Percentiles rank a stretch among this genome's conserved stretches.
phyloP scores from a whole-genome alignment of 2,113 vertebrate species.

The Gracilinanus agilis region DNA sequence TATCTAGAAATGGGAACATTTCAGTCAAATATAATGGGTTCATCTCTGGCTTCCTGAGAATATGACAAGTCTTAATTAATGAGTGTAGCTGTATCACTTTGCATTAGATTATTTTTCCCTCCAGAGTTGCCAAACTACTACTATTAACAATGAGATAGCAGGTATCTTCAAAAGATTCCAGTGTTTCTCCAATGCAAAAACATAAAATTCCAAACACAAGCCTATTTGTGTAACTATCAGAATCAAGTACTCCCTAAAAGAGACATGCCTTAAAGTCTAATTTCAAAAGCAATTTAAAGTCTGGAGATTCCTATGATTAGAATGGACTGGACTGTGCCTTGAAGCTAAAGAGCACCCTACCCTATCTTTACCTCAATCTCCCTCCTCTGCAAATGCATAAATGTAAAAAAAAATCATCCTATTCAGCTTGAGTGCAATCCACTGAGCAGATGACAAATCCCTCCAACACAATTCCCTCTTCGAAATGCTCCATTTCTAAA shows the following conservation, averaged over 20 bases:
- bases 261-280: conserved; percentile 55
- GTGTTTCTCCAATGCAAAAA: neutral
- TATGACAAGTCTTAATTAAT: neutral
- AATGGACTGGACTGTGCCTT: conserved; percentile 42
- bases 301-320: conserved; percentile 44
- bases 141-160: neutral
- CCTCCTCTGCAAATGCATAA: conserved; percentile 34
- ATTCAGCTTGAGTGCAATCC: conserved; percentile 56
- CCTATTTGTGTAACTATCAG: conserved; percentile 38
- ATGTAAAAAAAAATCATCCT: conserved; percentile 35
- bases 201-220: conserved; percentile 55
- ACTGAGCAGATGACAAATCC: conserved; percentile 63
- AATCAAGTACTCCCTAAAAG: neutral
- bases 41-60: neutral
- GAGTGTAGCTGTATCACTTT: neutral
- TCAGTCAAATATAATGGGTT: conserved; percentile 1
- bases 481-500: conserved; percentile 43
- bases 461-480: neutral
- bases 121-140: too few relatives aligned
- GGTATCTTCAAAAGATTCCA: conserved; percentile 39
- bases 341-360: conserved; percentile 26
- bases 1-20: neutral
- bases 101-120: too few relatives aligned
- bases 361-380: conserved; percentile 11
- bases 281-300: conserved; percentile 76